phyloP scores from a whole-genome alignment of 2,113 vertebrate genomes.

The Todiramphus saurophagus region DNA sequence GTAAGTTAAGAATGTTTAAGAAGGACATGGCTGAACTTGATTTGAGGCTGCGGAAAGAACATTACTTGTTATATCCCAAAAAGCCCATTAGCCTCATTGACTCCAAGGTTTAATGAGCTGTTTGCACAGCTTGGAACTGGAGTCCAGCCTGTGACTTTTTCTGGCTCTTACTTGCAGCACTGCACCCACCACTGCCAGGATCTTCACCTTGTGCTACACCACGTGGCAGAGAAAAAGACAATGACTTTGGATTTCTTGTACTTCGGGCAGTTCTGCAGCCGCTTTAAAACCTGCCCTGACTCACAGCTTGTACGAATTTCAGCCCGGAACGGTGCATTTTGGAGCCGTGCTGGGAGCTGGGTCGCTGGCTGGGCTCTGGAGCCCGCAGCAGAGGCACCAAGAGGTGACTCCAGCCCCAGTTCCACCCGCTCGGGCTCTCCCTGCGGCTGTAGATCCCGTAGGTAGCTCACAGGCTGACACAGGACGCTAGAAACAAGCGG shows the following conservation, averaged over 20 bases:
- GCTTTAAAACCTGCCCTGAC: fast-evolving
- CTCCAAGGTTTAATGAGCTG: fast-evolving
- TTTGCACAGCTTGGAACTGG: fast-evolving
- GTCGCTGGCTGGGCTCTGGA: too few relatives aligned
- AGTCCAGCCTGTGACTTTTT: not conserved
- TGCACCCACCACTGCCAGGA: not conserved
- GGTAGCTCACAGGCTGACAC: not conserved
- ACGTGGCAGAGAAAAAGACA: fast-evolving
- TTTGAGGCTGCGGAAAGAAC: not conserved
- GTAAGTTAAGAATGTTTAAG: not conserved
- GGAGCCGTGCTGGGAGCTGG: not conserved
- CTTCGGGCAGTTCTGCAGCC: too few relatives aligned
- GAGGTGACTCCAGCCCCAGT: fast-evolving
- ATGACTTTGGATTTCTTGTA: too few relatives aligned
- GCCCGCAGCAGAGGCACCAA: not conserved
- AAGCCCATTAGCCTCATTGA: too few relatives aligned
- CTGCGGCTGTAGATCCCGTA: not conserved
- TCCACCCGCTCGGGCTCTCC: too few relatives aligned
- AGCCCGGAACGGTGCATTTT: fast-evolving
- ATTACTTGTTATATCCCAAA: fast-evolving
- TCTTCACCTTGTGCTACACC: too few relatives aligned
- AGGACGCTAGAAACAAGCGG: fast-evolving
- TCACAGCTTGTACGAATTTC: too few relatives aligned
- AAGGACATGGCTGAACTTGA: not conserved
- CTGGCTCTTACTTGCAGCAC: too few relatives aligned